Evolutionary conservation across 2,888 invertebrate genomes (phyloP), one percentile per base, ranked within the genome.

Genomic region (Drosophila greeni): DNA sequence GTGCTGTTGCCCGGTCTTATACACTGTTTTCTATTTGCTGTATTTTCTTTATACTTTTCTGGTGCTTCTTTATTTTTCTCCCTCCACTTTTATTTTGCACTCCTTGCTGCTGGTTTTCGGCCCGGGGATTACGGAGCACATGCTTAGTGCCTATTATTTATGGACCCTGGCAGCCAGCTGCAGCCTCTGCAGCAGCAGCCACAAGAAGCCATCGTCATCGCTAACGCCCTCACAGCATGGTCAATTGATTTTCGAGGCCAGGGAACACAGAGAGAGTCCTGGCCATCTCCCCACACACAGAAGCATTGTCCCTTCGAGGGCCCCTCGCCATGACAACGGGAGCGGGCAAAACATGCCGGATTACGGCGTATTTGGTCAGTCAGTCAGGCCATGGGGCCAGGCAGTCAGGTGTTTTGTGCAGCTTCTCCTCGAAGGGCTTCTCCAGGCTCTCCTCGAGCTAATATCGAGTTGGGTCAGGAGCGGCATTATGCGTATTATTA

Each of bases 91-190:
- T 53, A 14, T 20, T 29, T 24, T 36, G 14, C 14, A 29, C 45
- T 29, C 26, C 5, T 57, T 34, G 1, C 20, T n/a, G 2, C 18
- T 16, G 26, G 36, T 29, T 43, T 60, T 45, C 12, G 61, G 59
- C 33, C 59, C 18, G 29, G 52, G 66, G 66, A 70, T 61, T 70
- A 66, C 48, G 24, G 18, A 52, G 70, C 70, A 67, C 66, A 70
- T 62, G 66, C 66, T 67, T 70, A 67, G 71, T 47, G 48, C 52
- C 60, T 61, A 67, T 67, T 67, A 70, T 67, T 67, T 67, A 67
- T 67, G 62, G 70, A 70, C 48, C 47, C 59, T 39, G 33, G 37
- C 29, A 45, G 26, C 26, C 31, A 45, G 31, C 18, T 45, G 59
- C 70, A 29, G 40, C 52, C 42, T 33, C 9, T 39, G 2, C 20